Evolutionary conservation across 2,888 invertebrate species (phyloP).

Genomic region (Plusia festucae): DNA sequence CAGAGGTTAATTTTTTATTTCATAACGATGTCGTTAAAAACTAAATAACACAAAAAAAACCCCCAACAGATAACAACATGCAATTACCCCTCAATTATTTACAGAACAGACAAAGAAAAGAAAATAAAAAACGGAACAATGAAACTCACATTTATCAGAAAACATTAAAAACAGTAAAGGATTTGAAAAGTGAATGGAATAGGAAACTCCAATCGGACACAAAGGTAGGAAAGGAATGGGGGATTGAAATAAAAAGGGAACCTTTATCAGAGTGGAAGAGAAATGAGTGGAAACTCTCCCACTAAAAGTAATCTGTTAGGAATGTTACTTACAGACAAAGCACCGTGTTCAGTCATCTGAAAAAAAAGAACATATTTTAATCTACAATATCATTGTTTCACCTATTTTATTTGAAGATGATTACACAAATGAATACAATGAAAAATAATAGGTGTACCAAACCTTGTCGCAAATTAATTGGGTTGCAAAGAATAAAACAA

Average conservation of each 20-base stretch:
- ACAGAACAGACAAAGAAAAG: slow-evolving; percentile 34
- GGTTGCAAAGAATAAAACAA: too few species aligned
- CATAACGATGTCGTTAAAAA: too few species aligned
- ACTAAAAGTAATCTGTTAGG: slow-evolving; percentile 29
- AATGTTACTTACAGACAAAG: slow-evolving; percentile 47
- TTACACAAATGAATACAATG: background rate
- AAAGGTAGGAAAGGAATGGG: slow-evolving; percentile 53
- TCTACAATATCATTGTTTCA: background rate
- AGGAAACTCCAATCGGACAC: slow-evolving; percentile 32
- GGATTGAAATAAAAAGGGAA: slow-evolving; percentile 43
- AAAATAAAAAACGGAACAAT: slow-evolving; percentile 43
- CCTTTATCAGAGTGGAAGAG: slow-evolving; percentile 36
- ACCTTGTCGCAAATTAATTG: too few species aligned
- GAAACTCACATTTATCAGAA: slow-evolving; percentile 44
- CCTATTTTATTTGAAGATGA: background rate
- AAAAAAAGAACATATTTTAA: slow-evolving; percentile 28
- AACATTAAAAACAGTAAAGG: slow-evolving; percentile 50
- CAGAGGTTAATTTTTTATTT: too few species aligned
- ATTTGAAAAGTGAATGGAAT: slow-evolving; percentile 34
- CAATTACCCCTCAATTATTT: slow-evolving; percentile 38
- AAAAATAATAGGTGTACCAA: too few species aligned
- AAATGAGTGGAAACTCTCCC: slow-evolving; percentile 18
- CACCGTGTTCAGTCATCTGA: slow-evolving; percentile 55
- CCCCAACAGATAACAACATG: slow-evolving; percentile 20
- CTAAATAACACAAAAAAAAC: slow-evolving; percentile 12